Base-by-base conservation (phyloP, 2,113 vertebrate species). In the Ageneiosus marmoratus region DNA sequence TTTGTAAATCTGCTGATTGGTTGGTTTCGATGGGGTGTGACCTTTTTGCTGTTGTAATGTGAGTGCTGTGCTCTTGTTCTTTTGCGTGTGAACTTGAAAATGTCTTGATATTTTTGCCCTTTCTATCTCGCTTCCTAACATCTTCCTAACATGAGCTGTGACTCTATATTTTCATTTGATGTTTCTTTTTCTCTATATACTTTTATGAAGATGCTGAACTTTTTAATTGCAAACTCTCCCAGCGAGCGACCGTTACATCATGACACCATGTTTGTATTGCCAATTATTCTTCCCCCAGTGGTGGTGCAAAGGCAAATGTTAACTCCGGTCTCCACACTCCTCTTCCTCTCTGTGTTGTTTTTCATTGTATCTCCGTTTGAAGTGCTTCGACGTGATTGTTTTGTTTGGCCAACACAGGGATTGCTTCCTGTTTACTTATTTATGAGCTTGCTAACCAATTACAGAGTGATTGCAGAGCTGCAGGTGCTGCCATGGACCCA, bases 31-130 rank as follows among this genome's bases (percentile, higher is more conserved):
- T 91, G 92, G 91, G 92, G 90, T 87, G 90, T 95, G 94, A 92
- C 87, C 87, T 92, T 91, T n/a, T 93, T 92, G 92, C 92, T 93
- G 91, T 93, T 88, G 93, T 93, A 89, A 85, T 88, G 93, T 93
- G 91, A 90, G 88, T 84, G 92, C 85, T 92, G 92, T 92, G 90
- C 91, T 77, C 53, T 81, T 86, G 75, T 80, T 81, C 48, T 92
- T 90, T 88, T 81, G 55, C 77, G 65, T 90, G 86, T 89, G 86
- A 79, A 84, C 65, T 85, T 87, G 85, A 86, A 84, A 92, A 90
- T 93, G 89, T 91, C 88, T 93, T 85, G 77, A 90, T 93, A 91
- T 91, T 83, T n/a, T 84, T 90, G 88, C 87, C 86, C 79, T 89
- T 87, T 88, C 87, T 91, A 77, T 78, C 32, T 78, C 63, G 60